phyloP scores from a whole-genome alignment of 2,113 vertebrate genomes.

The Camarhynchus parvulus region DNA sequence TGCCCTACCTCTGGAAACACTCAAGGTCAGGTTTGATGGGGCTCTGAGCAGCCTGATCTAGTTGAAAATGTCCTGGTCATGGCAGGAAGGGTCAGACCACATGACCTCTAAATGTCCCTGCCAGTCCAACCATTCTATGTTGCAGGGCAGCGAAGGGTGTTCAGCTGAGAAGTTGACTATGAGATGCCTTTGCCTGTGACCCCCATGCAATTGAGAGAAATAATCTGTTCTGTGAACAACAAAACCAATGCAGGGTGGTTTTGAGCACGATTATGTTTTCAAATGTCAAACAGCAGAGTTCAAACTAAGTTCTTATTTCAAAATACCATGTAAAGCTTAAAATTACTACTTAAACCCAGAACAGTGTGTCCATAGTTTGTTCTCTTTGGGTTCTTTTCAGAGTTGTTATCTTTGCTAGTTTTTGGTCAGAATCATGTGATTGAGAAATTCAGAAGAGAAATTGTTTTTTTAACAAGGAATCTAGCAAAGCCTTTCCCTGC shows the following conservation, averaged over 20 bases:
- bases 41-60: neutral
- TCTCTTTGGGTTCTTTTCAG: neutral
- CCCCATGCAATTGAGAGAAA: rapidly evolving
- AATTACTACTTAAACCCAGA: neutral
- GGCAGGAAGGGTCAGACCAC: neutral
- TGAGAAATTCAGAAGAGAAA: neutral
- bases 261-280: neutral
- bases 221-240: neutral
- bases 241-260: neutral
- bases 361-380: neutral
- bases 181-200: neutral
- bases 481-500: neutral
- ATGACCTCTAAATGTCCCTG: neutral
- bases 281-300: neutral
- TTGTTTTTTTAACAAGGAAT: neutral
- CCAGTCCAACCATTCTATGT: neutral
- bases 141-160: neutral
- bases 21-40: neutral
- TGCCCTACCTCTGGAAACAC: neutral
- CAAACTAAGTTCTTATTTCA: neutral
- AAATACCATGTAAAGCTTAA: neutral
- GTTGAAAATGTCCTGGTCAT: neutral
- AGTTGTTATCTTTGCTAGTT: neutral
- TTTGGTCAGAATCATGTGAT: neutral
- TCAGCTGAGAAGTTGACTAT: neutral